Evolutionary conservation across 2,797 vertebrate genomes (phyloP).

Genomic region (Coregonus suidteri): DNA sequence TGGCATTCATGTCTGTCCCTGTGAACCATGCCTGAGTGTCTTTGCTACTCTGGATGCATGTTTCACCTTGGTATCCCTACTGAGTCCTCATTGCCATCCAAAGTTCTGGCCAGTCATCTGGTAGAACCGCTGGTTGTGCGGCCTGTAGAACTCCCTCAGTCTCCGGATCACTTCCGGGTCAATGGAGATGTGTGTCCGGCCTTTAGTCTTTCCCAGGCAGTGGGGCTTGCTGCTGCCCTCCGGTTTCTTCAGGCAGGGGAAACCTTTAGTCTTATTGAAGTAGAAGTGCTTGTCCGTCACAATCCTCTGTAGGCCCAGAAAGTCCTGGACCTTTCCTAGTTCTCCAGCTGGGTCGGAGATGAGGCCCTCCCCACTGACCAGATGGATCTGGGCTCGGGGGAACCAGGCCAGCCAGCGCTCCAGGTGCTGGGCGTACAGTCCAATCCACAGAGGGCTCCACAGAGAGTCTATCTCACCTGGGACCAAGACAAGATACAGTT

Average conservation of each 20-base stretch:
- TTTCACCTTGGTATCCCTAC: background rate
- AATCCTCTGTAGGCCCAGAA: constrained; percentile 81
- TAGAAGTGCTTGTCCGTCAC: constrained; percentile 85
- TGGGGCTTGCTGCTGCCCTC: constrained; percentile 83
- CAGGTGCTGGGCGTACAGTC: constrained; percentile 82
- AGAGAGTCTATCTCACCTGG: constrained; percentile 75
- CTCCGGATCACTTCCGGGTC: constrained; percentile 69
- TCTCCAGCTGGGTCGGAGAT: constrained; percentile 81
- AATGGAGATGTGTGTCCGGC: constrained; percentile 75
- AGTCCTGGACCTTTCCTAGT: constrained; percentile 81
- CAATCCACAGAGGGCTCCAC: constrained; percentile 84
- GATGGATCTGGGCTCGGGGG: constrained; percentile 79
- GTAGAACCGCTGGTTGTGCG: constrained; percentile 80
- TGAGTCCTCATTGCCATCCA: constrained; percentile 76
- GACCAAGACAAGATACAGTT: constrained; percentile 1
- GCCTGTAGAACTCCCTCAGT: constrained; percentile 80
- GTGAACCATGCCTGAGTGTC: background rate
- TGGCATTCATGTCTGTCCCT: background rate
- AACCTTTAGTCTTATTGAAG: constrained; percentile 85
- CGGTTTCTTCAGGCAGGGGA: constrained; percentile 83
- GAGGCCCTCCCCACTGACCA: constrained; percentile 80
- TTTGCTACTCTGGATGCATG: background rate
- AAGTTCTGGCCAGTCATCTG: constrained; percentile 81
- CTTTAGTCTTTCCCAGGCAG: constrained; percentile 82
- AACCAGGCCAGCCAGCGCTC: constrained; percentile 82